Conservation (phyloP, 1,140 invertebrate genomes). For the Chrysomallon squamiferum region DNA sequence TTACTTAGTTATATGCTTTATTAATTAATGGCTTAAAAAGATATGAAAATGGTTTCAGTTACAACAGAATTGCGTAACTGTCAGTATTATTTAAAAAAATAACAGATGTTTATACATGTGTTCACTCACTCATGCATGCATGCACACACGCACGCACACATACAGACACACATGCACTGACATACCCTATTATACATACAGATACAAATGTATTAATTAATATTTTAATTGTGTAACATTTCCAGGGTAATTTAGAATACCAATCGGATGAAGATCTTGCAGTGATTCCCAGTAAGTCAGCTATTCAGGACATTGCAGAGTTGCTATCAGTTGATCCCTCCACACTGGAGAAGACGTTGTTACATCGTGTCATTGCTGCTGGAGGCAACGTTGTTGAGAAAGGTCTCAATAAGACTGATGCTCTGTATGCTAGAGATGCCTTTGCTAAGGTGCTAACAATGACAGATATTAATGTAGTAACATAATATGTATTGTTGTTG, state of each 20-base stretch:
- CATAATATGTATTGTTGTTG: neutral
- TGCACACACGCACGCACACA: too few species aligned
- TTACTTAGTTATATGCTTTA: too few species aligned
- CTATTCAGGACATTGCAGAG: slow-evolving; percentile 71
- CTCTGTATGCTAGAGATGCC: slow-evolving; percentile 90
- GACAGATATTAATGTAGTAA: neutral
- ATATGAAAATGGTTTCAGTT: too few species aligned
- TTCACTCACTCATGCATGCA: too few species aligned
- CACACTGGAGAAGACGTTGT: slow-evolving; percentile 79
- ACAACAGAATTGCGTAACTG: too few species aligned
- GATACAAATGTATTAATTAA: too few species aligned
- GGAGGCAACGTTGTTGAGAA: slow-evolving; percentile 94
- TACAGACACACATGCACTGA: too few species aligned
- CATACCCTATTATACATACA: too few species aligned
- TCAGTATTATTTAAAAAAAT: too few species aligned
- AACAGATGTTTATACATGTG: too few species aligned
- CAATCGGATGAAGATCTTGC: slow-evolving; percentile 71
- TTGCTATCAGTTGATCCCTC: slow-evolving; percentile 77
- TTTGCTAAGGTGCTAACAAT: slow-evolving; percentile 78
- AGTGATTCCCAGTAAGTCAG: slow-evolving; percentile 68
- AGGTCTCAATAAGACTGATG: slow-evolving; percentile 82
- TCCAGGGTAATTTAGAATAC: slow-evolving; percentile 82
- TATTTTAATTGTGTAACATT: too few species aligned
- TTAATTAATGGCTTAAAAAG: too few species aligned
- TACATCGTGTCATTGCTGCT: slow-evolving; percentile 88